A percentile compares a stretch with the other conserved stretches of the same genome.
These are phyloP conservation scores for Myotis pilosus DNA, from an alignment of 2,797 vertebrate species.

Conservation along the genomic window DNA sequence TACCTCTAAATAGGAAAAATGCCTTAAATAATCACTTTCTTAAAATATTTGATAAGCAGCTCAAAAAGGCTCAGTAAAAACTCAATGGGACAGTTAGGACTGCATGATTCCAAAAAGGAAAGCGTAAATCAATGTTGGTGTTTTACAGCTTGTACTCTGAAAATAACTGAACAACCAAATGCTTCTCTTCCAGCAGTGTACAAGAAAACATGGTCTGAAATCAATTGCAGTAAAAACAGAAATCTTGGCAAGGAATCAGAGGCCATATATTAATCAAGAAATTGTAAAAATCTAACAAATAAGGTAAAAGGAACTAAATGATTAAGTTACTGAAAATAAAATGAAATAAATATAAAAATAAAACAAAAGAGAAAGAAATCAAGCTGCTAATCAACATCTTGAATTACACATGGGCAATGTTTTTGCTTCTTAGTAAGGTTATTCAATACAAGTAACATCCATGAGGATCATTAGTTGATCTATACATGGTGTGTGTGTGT, in stretches of 20 bases:
- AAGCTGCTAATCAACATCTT: not conserved
- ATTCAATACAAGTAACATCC: not conserved
- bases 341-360: not conserved
- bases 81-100: constrained; percentile 39
- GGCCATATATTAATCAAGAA: constrained; percentile 19
- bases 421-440: not conserved
- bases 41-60: constrained; percentile 52
- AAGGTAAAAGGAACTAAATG: not conserved
- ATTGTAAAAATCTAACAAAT: constrained; percentile 47
- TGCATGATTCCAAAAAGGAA: constrained; percentile 57
- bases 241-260: not conserved
- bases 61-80: constrained; percentile 62
- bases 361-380: not conserved
- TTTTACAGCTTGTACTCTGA: not conserved
- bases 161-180: not conserved
- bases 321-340: not conserved
- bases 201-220: not conserved
- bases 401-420: not conserved
- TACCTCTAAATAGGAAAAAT: not conserved
- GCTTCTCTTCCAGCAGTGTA: not conserved
- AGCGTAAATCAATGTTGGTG: constrained; percentile 48
- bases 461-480: not conserved
- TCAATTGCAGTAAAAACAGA: not conserved
- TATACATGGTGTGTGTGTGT: not conserved
- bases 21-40: not conserved